A percentile compares a stretch with the other conserved stretches of the same genome.
Conservation (phyloP, 2,888 invertebrate genomes). For the Gnatocerus cornutus region DNA sequence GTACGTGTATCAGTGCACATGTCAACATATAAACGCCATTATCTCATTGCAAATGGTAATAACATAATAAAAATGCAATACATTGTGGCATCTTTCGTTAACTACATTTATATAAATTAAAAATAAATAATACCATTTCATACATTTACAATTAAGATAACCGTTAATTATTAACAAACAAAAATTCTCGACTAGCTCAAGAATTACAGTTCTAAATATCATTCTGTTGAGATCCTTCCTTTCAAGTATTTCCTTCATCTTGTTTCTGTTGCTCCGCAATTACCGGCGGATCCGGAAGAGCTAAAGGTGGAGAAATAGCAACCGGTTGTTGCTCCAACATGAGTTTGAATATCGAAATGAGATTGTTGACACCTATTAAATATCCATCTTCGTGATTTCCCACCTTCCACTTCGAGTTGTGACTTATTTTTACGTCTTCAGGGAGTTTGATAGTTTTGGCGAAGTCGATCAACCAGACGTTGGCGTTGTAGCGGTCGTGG, state of each 20-base stretch:
- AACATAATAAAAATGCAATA: constrained; percentile 40
- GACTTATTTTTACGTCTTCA: constrained; percentile 81
- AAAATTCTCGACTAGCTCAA: constrained; percentile 44
- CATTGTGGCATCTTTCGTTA: constrained; percentile 44
- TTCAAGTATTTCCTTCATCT: constrained; percentile 42
- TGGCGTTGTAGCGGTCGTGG: constrained; percentile 90
- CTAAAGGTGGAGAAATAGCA: constrained; percentile 65
- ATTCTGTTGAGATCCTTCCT: constrained; percentile 25
- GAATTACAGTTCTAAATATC: constrained; percentile 20
- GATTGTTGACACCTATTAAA: constrained; percentile 91
- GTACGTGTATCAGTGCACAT: constrained; percentile 46
- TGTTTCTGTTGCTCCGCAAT: constrained; percentile 47
- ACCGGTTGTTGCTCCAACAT: constrained; percentile 72
- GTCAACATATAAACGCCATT: constrained; percentile 21
- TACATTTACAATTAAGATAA: constrained; percentile 37
- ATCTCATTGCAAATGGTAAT: constrained; percentile 35
- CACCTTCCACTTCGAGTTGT: constrained; percentile 90
- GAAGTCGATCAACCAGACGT: constrained; percentile 98
- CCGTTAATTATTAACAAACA: constrained; percentile 30
- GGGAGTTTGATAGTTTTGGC: constrained; percentile 94
- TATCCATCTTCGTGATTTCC: constrained; percentile 98
- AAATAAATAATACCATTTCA: constrained; percentile 51
- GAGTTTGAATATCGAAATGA: constrained; percentile 87
- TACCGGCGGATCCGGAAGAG: constrained; percentile 62
- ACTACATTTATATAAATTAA: constrained; percentile 44